Conservation (phyloP, 2,797 vertebrate genomes). For the Characodon lateralis region DNA sequence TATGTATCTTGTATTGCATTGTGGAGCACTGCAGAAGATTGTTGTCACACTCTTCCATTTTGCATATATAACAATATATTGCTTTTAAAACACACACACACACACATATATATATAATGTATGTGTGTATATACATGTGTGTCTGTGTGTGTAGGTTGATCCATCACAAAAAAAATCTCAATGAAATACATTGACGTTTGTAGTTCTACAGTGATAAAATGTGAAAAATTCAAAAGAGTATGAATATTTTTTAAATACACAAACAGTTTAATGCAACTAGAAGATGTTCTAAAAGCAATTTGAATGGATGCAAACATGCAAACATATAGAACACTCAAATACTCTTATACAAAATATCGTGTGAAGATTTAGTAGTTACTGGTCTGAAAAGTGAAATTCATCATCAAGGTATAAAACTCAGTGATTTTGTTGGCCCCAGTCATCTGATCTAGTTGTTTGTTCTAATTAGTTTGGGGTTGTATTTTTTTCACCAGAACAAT, state of each 20-base stretch:
- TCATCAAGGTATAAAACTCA: not conserved
- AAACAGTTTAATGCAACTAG: not conserved
- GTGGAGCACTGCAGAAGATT: not conserved
- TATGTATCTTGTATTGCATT: not conserved
- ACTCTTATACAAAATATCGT: not conserved
- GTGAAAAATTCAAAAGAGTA: not conserved
- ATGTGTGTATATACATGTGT: too few relatives aligned
- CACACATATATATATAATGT: too few relatives aligned
- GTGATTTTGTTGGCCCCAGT: not conserved
- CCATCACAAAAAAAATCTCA: not conserved
- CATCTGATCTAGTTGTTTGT: not conserved
- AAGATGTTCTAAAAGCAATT: not conserved
- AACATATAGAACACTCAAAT: not conserved
- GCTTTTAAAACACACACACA: too few relatives aligned
- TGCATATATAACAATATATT: not conserved
- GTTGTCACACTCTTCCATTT: not conserved
- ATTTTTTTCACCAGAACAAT: not conserved
- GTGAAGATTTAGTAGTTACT: not conserved
- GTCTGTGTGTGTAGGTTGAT: not conserved
- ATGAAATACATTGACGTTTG: not conserved
- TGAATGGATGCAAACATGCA: not conserved
- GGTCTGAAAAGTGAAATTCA: not conserved
- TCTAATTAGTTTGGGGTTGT: conserved; percentile 1
- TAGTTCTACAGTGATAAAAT: not conserved
- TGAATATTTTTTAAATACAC: not conserved